Conservation (phyloP, 2,888 invertebrate species). For the Himalopsyche kuldschensis region DNA sequence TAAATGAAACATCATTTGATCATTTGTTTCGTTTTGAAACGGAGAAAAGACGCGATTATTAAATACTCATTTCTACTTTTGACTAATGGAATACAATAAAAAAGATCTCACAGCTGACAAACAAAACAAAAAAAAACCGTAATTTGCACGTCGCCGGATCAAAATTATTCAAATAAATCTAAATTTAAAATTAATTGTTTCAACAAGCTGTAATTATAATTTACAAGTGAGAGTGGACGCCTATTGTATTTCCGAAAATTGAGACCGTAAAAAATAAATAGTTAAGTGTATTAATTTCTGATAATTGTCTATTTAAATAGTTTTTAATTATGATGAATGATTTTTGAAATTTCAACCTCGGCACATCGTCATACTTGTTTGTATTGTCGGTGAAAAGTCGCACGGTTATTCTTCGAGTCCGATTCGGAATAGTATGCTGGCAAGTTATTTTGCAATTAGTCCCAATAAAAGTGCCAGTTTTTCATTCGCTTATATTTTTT, state of each 20-base stretch:
- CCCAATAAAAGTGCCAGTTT: neutral
- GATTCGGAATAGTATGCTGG: neutral
- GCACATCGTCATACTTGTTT: neutral
- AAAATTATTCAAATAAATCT: neutral
- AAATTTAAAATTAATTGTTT: neutral
- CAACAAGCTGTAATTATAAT: slow-evolving; percentile 6
- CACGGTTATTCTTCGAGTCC: slow-evolving; percentile 13
- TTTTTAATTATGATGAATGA: slow-evolving; percentile 31
- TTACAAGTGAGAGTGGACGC: slow-evolving; percentile 11
- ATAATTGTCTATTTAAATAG: slow-evolving; percentile 25
- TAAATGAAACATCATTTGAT: neutral
- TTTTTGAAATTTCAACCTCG: neutral
- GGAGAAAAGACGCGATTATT: neutral
- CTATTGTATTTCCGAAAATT: neutral
- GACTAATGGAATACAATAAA: neutral
- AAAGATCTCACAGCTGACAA: neutral
- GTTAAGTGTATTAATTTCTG: neutral
- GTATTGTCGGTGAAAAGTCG: neutral
- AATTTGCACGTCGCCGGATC: neutral
- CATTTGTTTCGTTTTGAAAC: neutral
- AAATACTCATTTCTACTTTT: neutral
- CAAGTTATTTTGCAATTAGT: slow-evolving; percentile 4
- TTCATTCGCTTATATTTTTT: neutral
- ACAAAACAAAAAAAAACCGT: neutral
- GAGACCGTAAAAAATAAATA: slow-evolving; percentile 6